A percentile compares a stretch with the other conserved stretches of the same genome.
Conservation (phyloP, 2,888 invertebrate species). For the Tinea trinotella region DNA sequence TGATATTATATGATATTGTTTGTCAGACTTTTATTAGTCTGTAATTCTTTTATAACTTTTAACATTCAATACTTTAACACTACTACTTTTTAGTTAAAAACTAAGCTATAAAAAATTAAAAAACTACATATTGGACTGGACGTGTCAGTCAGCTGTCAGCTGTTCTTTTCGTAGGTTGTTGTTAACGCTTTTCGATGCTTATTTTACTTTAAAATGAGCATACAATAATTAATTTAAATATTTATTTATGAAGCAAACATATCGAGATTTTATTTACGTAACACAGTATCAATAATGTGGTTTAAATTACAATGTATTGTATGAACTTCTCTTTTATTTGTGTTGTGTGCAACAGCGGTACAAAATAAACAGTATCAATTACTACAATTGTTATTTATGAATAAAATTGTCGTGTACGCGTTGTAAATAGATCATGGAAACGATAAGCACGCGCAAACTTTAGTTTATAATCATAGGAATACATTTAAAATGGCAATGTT, state of each 20-base stretch:
- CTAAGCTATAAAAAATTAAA: neutral
- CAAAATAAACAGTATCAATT: neutral
- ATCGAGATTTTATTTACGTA: neutral
- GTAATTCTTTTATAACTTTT: too few relatives aligned
- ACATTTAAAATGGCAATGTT: neutral
- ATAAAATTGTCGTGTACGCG: neutral
- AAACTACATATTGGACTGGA: neutral
- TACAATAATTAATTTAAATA: neutral
- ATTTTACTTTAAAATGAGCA: neutral
- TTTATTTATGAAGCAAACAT: neutral
- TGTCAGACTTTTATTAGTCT: too few relatives aligned
- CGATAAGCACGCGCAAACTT: neutral
- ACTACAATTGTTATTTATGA: slow-evolving; percentile 2
- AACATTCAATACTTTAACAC: too few relatives aligned
- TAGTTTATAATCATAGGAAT: too few relatives aligned
- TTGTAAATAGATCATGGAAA: neutral
- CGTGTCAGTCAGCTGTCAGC: slow-evolving; percentile 8
- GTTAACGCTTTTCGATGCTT: neutral
- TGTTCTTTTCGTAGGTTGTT: neutral
- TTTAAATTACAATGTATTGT: neutral
- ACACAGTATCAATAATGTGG: neutral
- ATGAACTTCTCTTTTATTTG: neutral
- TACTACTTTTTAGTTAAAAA: neutral
- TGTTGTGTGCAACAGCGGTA: neutral
- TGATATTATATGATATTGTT: too few relatives aligned